Percentiles rank a stretch among this genome's conserved stretches.
phyloP scores from a whole-genome alignment of 2,797 vertebrate species.

The Macropodus opercularis region DNA sequence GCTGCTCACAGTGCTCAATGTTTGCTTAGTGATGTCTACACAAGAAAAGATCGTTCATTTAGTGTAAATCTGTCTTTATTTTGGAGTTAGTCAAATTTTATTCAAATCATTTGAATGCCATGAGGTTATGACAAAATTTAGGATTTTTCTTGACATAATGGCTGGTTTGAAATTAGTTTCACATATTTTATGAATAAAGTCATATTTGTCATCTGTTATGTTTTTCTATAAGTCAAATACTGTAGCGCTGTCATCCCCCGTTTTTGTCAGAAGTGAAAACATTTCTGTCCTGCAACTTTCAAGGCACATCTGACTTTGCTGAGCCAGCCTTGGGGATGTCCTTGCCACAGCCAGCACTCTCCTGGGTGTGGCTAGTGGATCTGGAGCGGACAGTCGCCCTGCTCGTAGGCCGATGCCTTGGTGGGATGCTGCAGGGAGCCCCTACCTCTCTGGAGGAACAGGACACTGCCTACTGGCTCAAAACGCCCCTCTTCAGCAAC shows the following conservation, averaged over 20 bases:
- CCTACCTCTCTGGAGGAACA: conserved; percentile 92
- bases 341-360: conserved; percentile 86
- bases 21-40: too few relatives aligned
- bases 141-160: too few relatives aligned
- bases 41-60: too few relatives aligned
- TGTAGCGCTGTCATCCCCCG: neutral
- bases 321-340: conserved; percentile 85
- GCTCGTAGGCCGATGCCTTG: conserved; percentile 93
- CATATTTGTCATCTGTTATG: too few relatives aligned
- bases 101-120: too few relatives aligned
- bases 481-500: conserved; percentile 94
- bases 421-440: conserved; percentile 96
- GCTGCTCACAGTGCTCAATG: neutral
- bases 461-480: conserved; percentile 94
- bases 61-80: too few relatives aligned
- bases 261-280: neutral
- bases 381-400: conserved; percentile 94
- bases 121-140: too few relatives aligned
- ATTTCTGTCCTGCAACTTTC: neutral
- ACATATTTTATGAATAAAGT: too few relatives aligned
- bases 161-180: too few relatives aligned
- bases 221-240: neutral
- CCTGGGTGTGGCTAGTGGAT: conserved; percentile 98
- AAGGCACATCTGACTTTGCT: conserved; percentile 89
- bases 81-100: too few relatives aligned